Conservation (phyloP, 2,113 vertebrate genomes). For the Tringa solitaria region DNA sequence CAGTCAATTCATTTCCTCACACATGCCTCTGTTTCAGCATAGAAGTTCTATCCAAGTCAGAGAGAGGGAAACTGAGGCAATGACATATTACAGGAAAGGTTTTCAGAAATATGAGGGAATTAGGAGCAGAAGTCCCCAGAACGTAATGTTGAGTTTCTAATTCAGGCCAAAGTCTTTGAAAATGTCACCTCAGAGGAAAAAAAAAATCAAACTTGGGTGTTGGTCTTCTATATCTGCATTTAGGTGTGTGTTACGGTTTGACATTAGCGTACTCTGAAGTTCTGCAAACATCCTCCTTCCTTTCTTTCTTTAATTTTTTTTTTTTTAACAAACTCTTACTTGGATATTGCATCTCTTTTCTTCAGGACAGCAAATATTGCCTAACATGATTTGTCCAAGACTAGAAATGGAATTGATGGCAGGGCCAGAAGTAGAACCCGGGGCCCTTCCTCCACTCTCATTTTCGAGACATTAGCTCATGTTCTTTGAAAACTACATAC, state of each 20-base stretch:
- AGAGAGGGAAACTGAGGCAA: background rate
- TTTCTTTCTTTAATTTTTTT: background rate
- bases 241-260: background rate
- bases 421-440: background rate
- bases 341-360: background rate
- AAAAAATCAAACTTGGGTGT: background rate
- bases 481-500: background rate
- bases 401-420: background rate
- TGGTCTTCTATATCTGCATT: background rate
- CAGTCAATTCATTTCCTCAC: background rate
- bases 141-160: background rate
- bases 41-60: background rate
- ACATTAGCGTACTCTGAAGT: background rate
- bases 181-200: background rate
- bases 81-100: background rate
- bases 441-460: background rate
- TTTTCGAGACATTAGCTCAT: constrained; percentile 47
- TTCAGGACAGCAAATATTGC: background rate
- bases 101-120: background rate
- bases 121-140: background rate
- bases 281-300: background rate
- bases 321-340: background rate
- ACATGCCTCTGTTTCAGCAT: accelerated
- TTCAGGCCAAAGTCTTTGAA: background rate
- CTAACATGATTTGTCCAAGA: background rate